Conservation (phyloP, 1,140 invertebrate species). For the Alviniconcha marisindica region DNA sequence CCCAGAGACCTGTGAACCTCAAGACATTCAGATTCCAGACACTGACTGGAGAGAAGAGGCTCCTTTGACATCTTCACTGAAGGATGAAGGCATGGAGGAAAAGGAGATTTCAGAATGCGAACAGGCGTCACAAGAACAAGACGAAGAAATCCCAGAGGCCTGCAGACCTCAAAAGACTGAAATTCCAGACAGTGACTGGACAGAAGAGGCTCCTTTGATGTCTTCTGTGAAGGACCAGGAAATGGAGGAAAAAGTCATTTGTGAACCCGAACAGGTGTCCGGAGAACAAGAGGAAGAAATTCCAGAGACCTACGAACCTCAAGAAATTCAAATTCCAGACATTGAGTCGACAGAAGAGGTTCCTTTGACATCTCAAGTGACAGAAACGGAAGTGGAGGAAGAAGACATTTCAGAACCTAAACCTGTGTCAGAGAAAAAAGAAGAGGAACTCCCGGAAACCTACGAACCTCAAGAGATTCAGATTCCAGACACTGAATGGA, state of each 20-base stretch:
- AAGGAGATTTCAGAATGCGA: background rate
- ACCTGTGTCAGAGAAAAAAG: constrained; percentile 2
- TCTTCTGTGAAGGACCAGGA: background rate
- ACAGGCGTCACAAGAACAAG: background rate
- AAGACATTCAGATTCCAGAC: background rate
- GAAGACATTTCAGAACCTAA: background rate
- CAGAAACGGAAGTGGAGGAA: background rate
- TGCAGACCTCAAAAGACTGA: background rate
- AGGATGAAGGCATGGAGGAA: background rate
- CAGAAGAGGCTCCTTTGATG: background rate
- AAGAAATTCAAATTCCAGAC: background rate
- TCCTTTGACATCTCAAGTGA: background rate
- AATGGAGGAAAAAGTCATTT: no score
- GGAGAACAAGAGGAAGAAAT: background rate
- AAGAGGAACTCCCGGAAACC: background rate
- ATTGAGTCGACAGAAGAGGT: background rate
- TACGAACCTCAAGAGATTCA: no score
- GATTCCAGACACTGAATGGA: background rate
- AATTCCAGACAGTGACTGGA: background rate
- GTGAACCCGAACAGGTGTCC: no score
- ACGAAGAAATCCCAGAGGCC: background rate
- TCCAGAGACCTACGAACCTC: background rate
- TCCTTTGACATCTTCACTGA: background rate
- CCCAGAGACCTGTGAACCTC: background rate
- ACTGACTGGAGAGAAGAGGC: background rate